These are phyloP conservation scores for Microtus ochrogaster DNA, from an alignment of 2,113 vertebrate genomes.

Conservation along the genomic window DNA sequence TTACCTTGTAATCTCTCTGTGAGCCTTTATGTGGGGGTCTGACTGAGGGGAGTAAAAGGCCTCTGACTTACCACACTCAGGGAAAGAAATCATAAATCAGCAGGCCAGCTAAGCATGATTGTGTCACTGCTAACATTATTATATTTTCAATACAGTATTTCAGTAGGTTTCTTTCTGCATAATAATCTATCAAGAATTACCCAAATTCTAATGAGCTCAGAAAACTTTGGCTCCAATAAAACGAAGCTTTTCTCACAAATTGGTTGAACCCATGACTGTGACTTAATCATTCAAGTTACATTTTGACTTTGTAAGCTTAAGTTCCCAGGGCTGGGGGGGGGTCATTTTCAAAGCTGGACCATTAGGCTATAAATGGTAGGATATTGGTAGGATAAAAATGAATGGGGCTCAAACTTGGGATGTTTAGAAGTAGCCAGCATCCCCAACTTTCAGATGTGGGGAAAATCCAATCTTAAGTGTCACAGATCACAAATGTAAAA, in stretches of 20 bases:
- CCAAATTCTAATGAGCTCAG: conserved; percentile 81
- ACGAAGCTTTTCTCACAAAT: conserved; percentile 83
- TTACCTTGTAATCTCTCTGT: conserved; percentile 62
- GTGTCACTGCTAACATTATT: conserved; percentile 83
- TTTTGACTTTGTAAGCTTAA: conserved; percentile 74
- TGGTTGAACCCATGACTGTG: conserved; percentile 77
- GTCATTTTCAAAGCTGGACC: conserved; percentile 61
- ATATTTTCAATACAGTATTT: conserved; percentile 85
- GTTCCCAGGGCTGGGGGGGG: background rate
- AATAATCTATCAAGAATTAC: conserved; percentile 86
- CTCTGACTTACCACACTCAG: conserved; percentile 80
- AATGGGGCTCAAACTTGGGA: background rate
- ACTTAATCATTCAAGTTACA: conserved; percentile 82
- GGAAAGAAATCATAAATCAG: conserved; percentile 86
- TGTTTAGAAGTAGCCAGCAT: conserved; percentile 45
- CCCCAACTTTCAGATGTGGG: background rate
- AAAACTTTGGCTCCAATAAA: conserved; percentile 84
- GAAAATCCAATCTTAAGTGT: conserved; percentile 35
- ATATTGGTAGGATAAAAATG: conserved; percentile 58
- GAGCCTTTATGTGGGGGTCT: background rate
- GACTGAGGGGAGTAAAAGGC: conserved; percentile 66
- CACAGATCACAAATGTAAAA: conserved; percentile 50
- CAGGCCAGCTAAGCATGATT: conserved; percentile 74
- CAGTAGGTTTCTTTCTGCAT: conserved; percentile 80
- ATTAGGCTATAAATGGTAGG: conserved; percentile 56